Percentiles rank a stretch among this genome's conserved stretches.
Evolutionary conservation across 1,140 invertebrate genomes (phyloP).

Genomic region (Drosophila erecta): DNA sequence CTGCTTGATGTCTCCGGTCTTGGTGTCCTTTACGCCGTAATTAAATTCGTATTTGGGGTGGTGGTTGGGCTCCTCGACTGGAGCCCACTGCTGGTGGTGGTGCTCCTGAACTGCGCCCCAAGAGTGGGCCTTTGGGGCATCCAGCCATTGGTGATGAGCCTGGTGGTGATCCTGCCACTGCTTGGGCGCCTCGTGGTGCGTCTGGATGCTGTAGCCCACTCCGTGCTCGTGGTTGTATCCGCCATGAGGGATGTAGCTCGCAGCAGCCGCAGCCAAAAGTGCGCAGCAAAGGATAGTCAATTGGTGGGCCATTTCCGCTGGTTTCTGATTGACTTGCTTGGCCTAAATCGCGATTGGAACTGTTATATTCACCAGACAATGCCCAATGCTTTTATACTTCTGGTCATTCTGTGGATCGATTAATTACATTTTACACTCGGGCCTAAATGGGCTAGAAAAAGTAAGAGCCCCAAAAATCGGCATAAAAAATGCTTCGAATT

Average conservation of each 20-base stretch:
- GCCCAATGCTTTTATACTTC: conserved; percentile 56
- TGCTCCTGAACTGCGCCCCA: conserved; percentile 18
- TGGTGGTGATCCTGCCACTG: conserved; percentile 60
- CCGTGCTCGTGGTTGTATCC: conserved; percentile 42
- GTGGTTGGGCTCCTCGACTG: conserved; percentile 64
- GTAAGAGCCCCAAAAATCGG: conserved; percentile 35
- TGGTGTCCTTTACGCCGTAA: conserved; percentile 90
- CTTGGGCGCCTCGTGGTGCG: conserved; percentile 63
- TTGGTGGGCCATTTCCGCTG: conserved; percentile 46
- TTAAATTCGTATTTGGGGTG: conserved; percentile 90
- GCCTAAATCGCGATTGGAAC: conserved; percentile 50
- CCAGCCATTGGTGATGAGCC: conserved; percentile 20
- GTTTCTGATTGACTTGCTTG: conserved; percentile 44
- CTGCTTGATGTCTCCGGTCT: conserved; percentile 89
- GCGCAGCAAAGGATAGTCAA: conserved; percentile 50
- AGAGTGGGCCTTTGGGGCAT: neutral
- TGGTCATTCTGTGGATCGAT: conserved; percentile 54
- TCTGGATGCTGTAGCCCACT: conserved; percentile 56
- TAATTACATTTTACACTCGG: conserved; percentile 57
- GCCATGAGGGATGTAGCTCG: conserved; percentile 33
- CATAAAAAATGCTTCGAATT: conserved; percentile 58
- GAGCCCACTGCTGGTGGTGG: conserved; percentile 38
- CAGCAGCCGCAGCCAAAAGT: conserved; percentile 40
- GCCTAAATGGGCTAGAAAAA: conserved; percentile 76
- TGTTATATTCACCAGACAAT: conserved; percentile 42